phyloP scores from a whole-genome alignment of 2,888 invertebrate species.

The Heliconius ismenius region DNA sequence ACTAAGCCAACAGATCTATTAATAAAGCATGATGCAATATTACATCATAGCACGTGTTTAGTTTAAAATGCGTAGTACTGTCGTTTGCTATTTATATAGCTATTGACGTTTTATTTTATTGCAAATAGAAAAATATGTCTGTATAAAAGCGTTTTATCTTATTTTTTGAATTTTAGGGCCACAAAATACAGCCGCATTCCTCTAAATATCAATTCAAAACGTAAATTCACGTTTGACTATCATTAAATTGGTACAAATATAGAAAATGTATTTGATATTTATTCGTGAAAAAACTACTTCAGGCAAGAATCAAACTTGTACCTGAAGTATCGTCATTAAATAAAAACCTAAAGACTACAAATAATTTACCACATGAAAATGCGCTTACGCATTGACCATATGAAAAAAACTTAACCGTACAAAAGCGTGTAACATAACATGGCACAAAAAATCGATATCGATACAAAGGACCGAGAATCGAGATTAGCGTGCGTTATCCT shows the following conservation, averaged over 20 bases:
- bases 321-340: neutral
- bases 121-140: neutral
- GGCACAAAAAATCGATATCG: constrained; percentile 63
- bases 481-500: constrained; percentile 78
- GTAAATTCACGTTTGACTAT: neutral
- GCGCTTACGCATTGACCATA: constrained; percentile 4
- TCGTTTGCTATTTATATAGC: neutral
- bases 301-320: neutral
- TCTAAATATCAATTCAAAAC: neutral
- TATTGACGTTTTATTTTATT: neutral
- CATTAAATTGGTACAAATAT: neutral
- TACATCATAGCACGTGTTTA: constrained; percentile 30
- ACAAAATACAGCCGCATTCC: neutral
- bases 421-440: neutral
- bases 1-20: neutral
- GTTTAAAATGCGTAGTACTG: constrained; percentile 1
- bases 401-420: neutral
- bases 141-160: neutral
- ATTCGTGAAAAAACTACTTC: neutral
- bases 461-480: constrained; percentile 59
- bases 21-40: constrained; percentile 32
- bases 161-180: too few relatives aligned
- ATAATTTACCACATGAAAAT: neutral
- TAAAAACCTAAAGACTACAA: neutral
- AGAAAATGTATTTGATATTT: too few relatives aligned